Percentiles rank a stretch among this genome's conserved stretches.
Conservation (phyloP, 2,888 invertebrate genomes). For the Notocelia uddmanniana region DNA sequence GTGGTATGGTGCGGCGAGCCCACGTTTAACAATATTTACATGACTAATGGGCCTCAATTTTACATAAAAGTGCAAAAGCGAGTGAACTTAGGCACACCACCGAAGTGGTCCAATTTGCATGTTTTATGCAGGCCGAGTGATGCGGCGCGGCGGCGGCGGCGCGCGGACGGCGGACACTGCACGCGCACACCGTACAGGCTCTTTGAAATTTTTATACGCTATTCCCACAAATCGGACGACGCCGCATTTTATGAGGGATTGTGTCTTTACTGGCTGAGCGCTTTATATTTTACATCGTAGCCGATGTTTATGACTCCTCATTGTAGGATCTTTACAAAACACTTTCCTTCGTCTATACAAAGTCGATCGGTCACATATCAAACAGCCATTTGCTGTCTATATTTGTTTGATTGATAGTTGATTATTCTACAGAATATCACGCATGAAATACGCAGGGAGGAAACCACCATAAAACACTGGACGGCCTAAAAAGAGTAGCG, state of each 20-base stretch:
- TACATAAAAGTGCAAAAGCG: slow-evolving; percentile 83
- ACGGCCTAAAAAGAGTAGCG: slow-evolving; percentile 29
- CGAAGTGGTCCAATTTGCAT: slow-evolving; percentile 85
- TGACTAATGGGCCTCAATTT: slow-evolving; percentile 79
- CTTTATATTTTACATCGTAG: slow-evolving; percentile 49
- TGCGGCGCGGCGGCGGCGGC: slow-evolving; percentile 62
- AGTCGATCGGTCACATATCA: not conserved
- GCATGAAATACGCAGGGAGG: slow-evolving; percentile 29
- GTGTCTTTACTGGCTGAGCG: slow-evolving; percentile 60
- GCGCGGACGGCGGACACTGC: slow-evolving; percentile 69
- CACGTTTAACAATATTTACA: slow-evolving; percentile 81
- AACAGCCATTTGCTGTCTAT: not conserved
- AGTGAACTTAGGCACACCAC: slow-evolving; percentile 77
- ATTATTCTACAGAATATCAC: slow-evolving; percentile 27
- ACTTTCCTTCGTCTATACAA: not conserved
- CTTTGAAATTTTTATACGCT: slow-evolving; percentile 81
- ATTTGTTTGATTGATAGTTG: not conserved
- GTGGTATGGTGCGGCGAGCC: slow-evolving; percentile 59
- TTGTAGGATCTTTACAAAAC: slow-evolving; percentile 7
- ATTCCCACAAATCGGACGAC: slow-evolving; percentile 80
- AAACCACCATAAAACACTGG: slow-evolving; percentile 34
- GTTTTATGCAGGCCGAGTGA: slow-evolving; percentile 81
- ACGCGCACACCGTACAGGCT: slow-evolving; percentile 71
- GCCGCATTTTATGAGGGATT: slow-evolving; percentile 73
- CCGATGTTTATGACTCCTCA: slow-evolving; percentile 15